Evolutionary conservation across 2,797 vertebrate genomes (phyloP).

Genomic region (Decapterus maruadsi): DNA sequence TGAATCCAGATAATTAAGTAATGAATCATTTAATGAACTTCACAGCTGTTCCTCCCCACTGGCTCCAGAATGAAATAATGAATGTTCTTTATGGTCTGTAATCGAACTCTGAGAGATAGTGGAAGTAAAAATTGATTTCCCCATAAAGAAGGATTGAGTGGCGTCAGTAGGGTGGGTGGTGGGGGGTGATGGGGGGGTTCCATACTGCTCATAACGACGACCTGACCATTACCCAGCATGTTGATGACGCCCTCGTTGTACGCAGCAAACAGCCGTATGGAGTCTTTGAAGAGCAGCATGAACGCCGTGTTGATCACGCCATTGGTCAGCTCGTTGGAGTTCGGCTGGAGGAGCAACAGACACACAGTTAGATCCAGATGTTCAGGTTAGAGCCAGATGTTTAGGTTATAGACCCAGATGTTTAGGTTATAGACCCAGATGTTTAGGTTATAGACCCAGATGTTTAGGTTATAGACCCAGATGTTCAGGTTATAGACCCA

Average conservation of each 20-base stretch:
- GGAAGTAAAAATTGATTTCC: conserved; percentile 42
- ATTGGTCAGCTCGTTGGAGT: conserved; percentile 95
- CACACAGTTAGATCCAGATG: background rate
- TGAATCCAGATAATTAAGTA: conserved; percentile 30
- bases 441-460: too few relatives aligned
- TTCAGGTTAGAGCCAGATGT: too few relatives aligned
- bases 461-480: too few relatives aligned
- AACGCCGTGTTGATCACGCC: conserved; percentile 96
- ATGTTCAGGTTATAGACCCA: too few relatives aligned
- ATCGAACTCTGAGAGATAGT: conserved; percentile 56
- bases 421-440: too few relatives aligned
- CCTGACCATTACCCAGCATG: conserved; percentile 97
- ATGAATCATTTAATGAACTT: conserved; percentile 47
- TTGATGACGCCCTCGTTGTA: conserved; percentile 99
- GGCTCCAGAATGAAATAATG: conserved; percentile 44
- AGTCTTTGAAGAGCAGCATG: conserved; percentile 98
- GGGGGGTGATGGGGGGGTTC: too few relatives aligned
- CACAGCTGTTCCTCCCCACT: conserved; percentile 27
- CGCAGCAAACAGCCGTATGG: conserved; percentile 95
- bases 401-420: too few relatives aligned
- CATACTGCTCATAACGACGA: too few relatives aligned
- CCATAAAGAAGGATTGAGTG: conserved; percentile 36
- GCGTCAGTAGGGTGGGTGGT: too few relatives aligned
- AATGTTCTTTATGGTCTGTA: conserved; percentile 51
- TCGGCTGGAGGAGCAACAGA: conserved; percentile 84